Conservation (phyloP, 2,888 invertebrate species). For the Imbricaverruca yamaguchii region DNA sequence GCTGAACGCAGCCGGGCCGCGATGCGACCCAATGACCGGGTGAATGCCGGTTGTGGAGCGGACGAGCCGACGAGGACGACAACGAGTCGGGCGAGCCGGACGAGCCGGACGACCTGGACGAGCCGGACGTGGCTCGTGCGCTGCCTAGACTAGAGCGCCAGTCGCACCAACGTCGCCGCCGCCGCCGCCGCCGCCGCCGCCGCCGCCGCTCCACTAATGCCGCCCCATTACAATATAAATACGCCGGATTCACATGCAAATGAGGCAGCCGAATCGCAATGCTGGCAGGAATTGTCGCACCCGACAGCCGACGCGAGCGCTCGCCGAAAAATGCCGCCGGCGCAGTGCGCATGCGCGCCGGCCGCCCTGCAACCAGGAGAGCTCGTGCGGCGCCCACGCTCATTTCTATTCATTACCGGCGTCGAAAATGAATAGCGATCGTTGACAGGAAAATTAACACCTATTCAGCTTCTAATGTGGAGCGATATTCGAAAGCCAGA, state of each 20-base stretch:
- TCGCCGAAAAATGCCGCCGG: background rate
- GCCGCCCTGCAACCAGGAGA: background rate
- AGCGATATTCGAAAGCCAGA: slow-evolving; percentile 5
- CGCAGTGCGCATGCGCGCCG: background rate
- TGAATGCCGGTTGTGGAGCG: too few species aligned
- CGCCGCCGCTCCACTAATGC: background rate
- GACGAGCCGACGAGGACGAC: too few species aligned
- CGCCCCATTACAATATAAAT: background rate
- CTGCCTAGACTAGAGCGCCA: too few species aligned
- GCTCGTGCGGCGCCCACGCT: background rate
- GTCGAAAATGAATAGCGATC: slow-evolving; percentile 9
- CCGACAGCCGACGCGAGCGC: too few species aligned
- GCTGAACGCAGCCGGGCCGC: too few species aligned
- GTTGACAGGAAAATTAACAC: background rate
- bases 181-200: too few species aligned
- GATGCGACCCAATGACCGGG: too few species aligned
- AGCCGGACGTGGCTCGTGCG: too few species aligned
- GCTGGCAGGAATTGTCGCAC: too few species aligned
- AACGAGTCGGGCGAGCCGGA: too few species aligned
- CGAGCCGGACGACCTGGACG: too few species aligned
- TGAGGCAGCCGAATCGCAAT: background rate
- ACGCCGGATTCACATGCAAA: slow-evolving; percentile 12
- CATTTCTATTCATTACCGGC: slow-evolving; percentile 14
- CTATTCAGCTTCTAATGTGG: background rate
- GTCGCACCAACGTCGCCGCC: too few species aligned